Percentiles rank a stretch among this genome's conserved stretches.
Evolutionary conservation across 2,797 vertebrate genomes (phyloP).

Genomic region (Rhadinocentrus ornatus): DNA sequence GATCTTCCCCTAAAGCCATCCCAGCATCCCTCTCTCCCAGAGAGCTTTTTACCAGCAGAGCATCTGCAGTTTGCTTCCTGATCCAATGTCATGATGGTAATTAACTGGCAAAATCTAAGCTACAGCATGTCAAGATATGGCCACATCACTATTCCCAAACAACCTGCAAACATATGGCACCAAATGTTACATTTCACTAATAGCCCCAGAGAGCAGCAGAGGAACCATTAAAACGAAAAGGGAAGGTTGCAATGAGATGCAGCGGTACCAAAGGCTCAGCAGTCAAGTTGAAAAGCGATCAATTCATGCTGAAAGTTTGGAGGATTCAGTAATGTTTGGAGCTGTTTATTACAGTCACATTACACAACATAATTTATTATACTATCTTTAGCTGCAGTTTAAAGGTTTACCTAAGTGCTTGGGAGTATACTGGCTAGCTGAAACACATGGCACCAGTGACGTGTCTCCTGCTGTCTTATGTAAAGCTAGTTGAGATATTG

Average conservation of each 20-base stretch:
- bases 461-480: conserved; percentile 34
- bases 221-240: conserved; percentile 54
- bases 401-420: neutral
- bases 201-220: conserved; percentile 78
- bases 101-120: conserved; percentile 83
- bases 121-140: conserved; percentile 74
- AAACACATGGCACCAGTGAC: conserved; percentile 51
- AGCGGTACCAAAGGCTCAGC: conserved; percentile 25
- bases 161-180: conserved; percentile 85
- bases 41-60: conserved; percentile 62
- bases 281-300: conserved; percentile 52
- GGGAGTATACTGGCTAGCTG: conserved; percentile 52
- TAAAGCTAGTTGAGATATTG: neutral
- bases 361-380: conserved; percentile 42
- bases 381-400: conserved; percentile 28
- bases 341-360: conserved; percentile 43
- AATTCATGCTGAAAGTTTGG: conserved; percentile 41
- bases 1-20: conserved; percentile 31
- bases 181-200: conserved; percentile 83
- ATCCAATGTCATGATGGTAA: conserved; percentile 81
- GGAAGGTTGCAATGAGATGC: conserved; percentile 46
- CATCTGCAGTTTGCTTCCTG: conserved; percentile 70
- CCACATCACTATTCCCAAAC: conserved; percentile 80
- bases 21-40: conserved; percentile 15
- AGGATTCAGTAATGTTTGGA: conserved; percentile 38